phyloP scores from a whole-genome alignment of 2,888 invertebrate genomes.

The Agonopterix arenella region DNA sequence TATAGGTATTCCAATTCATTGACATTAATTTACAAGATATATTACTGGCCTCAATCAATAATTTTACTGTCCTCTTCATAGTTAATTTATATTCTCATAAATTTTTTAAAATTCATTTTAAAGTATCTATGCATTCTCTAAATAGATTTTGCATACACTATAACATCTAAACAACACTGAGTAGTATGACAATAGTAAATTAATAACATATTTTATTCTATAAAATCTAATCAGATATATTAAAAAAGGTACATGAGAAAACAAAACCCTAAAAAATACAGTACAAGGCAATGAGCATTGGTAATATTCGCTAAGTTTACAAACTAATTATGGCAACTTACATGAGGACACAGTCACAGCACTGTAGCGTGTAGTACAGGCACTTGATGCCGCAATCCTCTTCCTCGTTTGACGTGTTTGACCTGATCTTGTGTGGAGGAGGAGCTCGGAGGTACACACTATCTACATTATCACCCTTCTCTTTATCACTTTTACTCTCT shows the following conservation, averaged over 20 bases:
- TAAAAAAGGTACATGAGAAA: neutral
- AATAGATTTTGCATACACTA: too few relatives aligned
- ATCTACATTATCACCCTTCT: constrained; percentile 53
- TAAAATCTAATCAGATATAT: too few relatives aligned
- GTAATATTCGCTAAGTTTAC: neutral
- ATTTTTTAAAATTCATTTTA: too few relatives aligned
- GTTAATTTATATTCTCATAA: too few relatives aligned
- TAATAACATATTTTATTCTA: too few relatives aligned
- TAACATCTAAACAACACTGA: too few relatives aligned
- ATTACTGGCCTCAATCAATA: too few relatives aligned
- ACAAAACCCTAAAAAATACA: neutral
- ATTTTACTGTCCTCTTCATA: too few relatives aligned
- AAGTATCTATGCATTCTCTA: too few relatives aligned
- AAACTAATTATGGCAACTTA: constrained; percentile 29
- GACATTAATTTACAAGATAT: too few relatives aligned
- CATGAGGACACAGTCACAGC: constrained; percentile 79
- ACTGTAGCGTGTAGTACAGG: constrained; percentile 78
- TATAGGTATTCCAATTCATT: too few relatives aligned
- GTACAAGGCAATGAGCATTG: neutral
- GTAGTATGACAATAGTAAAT: too few relatives aligned
- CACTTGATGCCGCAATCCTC: constrained; percentile 79
- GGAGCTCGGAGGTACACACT: constrained; percentile 48
- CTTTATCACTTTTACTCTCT: constrained; percentile 28
- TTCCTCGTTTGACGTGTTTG: constrained; percentile 44
- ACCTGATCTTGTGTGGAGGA: constrained; percentile 39